Evolutionary conservation across 53 echinoderm and acorn worm genomes (phyloP).

Genomic region (Patiria pectinifera): DNA sequence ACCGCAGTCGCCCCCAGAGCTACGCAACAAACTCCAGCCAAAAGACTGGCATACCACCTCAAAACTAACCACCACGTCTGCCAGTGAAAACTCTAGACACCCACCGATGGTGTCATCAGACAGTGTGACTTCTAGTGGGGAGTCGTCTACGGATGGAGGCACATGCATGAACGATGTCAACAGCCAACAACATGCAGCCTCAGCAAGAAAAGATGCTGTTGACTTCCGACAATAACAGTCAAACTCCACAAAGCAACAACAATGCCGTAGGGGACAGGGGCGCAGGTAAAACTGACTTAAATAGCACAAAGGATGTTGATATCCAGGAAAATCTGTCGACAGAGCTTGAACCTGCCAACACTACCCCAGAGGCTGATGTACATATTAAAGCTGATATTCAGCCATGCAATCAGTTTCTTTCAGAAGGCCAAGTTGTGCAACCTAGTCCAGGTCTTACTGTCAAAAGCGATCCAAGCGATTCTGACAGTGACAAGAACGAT

Average conservation of each 20-base stretch:
- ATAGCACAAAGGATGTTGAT: constrained; percentile 8
- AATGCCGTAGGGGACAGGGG: not conserved
- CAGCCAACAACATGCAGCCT: not conserved
- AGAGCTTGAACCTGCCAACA: not conserved
- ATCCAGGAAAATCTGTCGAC: not conserved
- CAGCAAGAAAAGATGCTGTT: not conserved
- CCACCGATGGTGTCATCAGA: constrained; percentile 52
- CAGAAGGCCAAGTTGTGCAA: not conserved
- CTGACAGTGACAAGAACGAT: constrained; percentile 50
- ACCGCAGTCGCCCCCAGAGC: constrained; percentile 28
- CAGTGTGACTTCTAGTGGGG: constrained; percentile 58
- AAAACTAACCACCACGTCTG: not conserved
- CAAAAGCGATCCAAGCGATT: constrained; percentile 38
- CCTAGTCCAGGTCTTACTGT: constrained; percentile 2
- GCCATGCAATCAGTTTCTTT: constrained; percentile 1
- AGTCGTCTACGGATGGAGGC: constrained; percentile 48
- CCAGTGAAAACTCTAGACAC: constrained; percentile 13
- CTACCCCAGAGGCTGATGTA: not conserved
- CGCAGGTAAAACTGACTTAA: not conserved
- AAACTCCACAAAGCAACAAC: constrained; percentile 3
- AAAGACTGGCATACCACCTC: constrained; percentile 18
- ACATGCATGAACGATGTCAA: constrained; percentile 8
- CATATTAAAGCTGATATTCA: constrained; percentile 12
- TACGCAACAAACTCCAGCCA: constrained; percentile 26
- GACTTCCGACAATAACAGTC: not conserved